A percentile compares a stretch with the other conserved stretches of the same genome.
These are phyloP conservation scores for Psococerastis gibbosa DNA, from an alignment of 2,888 invertebrate species.

Conservation along the genomic window DNA sequence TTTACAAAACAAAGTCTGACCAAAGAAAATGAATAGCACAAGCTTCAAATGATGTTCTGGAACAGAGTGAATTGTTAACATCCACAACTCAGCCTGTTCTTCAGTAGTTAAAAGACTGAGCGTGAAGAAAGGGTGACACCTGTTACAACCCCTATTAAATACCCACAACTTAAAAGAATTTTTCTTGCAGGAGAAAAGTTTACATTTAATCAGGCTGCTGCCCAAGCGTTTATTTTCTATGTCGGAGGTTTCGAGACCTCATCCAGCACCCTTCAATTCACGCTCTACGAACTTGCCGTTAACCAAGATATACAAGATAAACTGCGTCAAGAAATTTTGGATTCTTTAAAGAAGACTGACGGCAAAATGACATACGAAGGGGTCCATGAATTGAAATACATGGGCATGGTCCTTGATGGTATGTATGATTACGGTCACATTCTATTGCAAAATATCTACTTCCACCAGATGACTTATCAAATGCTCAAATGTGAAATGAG, in stretches of 20 bases:
- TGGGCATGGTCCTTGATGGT: conserved; percentile 19
- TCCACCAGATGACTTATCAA: too few relatives aligned
- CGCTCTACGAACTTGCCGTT: conserved; percentile 19
- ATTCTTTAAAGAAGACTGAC: conserved; percentile 15
- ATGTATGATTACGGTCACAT: background rate
- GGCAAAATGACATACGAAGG: conserved; percentile 19
- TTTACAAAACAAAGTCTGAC: too few relatives aligned
- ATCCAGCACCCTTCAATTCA: conserved; percentile 19
- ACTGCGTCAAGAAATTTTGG: conserved; percentile 19
- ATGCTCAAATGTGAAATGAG: too few relatives aligned
- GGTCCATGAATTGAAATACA: conserved; percentile 19
- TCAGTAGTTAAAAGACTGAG: too few relatives aligned
- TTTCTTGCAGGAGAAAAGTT: background rate
- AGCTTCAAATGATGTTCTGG: too few relatives aligned
- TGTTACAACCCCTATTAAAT: too few relatives aligned
- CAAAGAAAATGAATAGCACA: too few relatives aligned
- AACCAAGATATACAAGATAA: conserved; percentile 20
- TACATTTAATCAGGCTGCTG: conserved; percentile 3
- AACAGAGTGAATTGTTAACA: too few relatives aligned
- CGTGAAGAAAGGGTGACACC: too few relatives aligned
- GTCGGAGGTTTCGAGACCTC: conserved; percentile 22
- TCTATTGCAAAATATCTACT: background rate
- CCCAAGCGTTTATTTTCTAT: conserved; percentile 20
- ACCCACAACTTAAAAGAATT: too few relatives aligned
- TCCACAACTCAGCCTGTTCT: too few relatives aligned